Evolutionary conservation across 2,888 invertebrate species (phyloP), one percentile per base, ranked within the genome.

Genomic region (Acrobasis repandana): DNA sequence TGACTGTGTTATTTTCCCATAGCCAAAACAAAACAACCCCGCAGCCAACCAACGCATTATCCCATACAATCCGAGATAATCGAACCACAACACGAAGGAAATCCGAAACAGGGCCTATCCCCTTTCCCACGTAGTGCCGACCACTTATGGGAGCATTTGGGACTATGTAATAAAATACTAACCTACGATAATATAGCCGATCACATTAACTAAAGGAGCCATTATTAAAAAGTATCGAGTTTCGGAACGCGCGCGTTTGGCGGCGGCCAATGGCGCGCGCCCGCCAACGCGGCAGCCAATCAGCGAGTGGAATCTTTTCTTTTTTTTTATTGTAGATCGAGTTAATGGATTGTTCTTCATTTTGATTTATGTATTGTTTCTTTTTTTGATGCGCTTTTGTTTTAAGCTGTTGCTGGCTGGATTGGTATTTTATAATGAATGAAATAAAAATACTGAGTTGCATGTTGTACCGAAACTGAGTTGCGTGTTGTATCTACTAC

Each of bases 181-280:
- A 82, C 81, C 79, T 75, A 81, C 79, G 76, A 74, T 77, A 79
- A 81, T 87, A 88, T 85, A 85, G 84, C 79, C 85, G 88, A 88
- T 90, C 91, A 86, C 89, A 92, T 92, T 91, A 92, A 85, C 88
- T 80, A 85, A 88, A 90, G 88, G 83, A 90, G 87, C 92, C 90
- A 91, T 92, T 91, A 91, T 91, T 91, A 91, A 92, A 92, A 92
- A 91, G 90, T 92, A 92, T 92, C 92, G 82, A 80, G 82, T 92
- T 91, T 85, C 91, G 62, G 83, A 89, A 86, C 89, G 88, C 81
- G 71, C 79, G 80, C 79, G 79, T 69, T 72, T 71, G 72, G 71
- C 70, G 68, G 62, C 74, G 74, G 66, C 91, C 90, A 91, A 91
- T 91, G 74, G 74, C 73, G 77, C 66, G 71, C 77, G 74, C 76